These are phyloP conservation scores for Neosilurus hyrtlii DNA, from an alignment of 2,797 vertebrate species.

Conservation along the genomic window DNA sequence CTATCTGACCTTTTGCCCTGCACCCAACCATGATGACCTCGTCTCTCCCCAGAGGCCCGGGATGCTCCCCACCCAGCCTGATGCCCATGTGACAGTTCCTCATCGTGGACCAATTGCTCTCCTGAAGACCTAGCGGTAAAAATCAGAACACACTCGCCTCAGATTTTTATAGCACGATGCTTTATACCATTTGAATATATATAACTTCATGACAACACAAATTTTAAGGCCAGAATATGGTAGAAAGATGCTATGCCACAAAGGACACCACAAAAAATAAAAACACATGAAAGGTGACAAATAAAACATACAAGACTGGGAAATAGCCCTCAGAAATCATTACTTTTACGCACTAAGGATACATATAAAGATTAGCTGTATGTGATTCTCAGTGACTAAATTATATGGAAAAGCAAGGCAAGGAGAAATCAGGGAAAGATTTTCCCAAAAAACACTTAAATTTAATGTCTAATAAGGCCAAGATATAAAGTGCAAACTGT, in stretches of 20 bases:
- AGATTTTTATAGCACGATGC: not conserved
- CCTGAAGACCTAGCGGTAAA: slow-evolving; percentile 64
- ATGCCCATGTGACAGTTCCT: slow-evolving; percentile 53
- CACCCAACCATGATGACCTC: slow-evolving; percentile 45
- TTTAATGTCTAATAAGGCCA: not conserved
- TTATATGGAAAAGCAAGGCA: slow-evolving; percentile 9
- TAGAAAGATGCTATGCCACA: not conserved
- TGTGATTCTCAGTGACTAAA: slow-evolving; percentile 18
- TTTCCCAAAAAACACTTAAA: not conserved
- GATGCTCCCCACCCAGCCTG: slow-evolving; percentile 57
- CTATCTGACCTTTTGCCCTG: slow-evolving; percentile 53
- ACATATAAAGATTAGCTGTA: slow-evolving; percentile 6
- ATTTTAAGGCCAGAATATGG: not conserved
- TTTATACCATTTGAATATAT: not conserved
- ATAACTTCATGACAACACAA: not conserved
- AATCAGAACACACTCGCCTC: not conserved
- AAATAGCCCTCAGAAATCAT: not conserved
- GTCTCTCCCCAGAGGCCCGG: slow-evolving; percentile 54
- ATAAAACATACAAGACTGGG: not conserved
- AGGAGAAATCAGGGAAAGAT: slow-evolving; percentile 15
- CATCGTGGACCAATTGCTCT: slow-evolving; percentile 64
- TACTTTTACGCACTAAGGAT: slow-evolving; percentile 25
- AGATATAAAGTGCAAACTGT: not conserved
- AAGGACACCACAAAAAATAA: not conserved
- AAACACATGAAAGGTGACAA: not conserved